Percentiles rank a stretch among this genome's conserved stretches.
Evolutionary conservation across 2,113 vertebrate species (phyloP).

Genomic region (Cyprinus carpio): DNA sequence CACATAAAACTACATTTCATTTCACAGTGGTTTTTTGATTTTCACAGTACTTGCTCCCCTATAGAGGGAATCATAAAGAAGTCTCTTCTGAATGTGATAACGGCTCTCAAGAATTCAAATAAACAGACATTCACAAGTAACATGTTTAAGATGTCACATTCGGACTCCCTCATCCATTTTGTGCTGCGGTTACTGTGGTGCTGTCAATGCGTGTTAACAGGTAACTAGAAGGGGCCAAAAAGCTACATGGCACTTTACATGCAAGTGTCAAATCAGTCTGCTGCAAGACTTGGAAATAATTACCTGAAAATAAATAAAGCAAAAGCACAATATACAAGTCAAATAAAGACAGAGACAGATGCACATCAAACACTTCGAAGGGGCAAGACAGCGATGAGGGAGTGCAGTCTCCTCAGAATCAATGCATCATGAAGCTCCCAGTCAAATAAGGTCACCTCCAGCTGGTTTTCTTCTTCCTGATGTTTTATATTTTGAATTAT

Average conservation of each 20-base stretch:
- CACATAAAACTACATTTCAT: conserved; percentile 78
- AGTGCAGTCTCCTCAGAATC: not conserved
- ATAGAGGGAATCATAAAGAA: conserved; percentile 69
- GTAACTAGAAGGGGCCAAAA: conserved; percentile 29
- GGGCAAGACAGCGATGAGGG: not conserved
- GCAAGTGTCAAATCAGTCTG: conserved; percentile 40
- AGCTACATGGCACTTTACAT: conserved; percentile 10
- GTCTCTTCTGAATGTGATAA: conserved; percentile 62
- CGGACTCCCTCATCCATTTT: conserved; percentile 73
- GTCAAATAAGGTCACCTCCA: conserved; percentile 44
- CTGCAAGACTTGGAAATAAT: conserved; percentile 69
- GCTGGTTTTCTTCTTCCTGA: not conserved
- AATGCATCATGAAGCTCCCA: not conserved
- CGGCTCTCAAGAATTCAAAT: conserved; percentile 73
- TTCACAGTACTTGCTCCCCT: conserved; percentile 71
- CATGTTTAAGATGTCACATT: conserved; percentile 76
- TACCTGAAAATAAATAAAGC: conserved; percentile 55
- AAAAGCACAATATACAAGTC: conserved; percentile 71
- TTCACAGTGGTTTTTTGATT: conserved; percentile 68
- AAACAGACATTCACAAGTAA: conserved; percentile 73
- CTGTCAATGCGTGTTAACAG: conserved; percentile 63
- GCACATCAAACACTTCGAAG: conserved; percentile 49
- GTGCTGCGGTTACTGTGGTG: conserved; percentile 57
- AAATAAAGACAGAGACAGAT: conserved; percentile 72
- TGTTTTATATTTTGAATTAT: conserved; percentile 26